Conservation (phyloP, 2,113 vertebrate species). For the Rhizomys pruinosus region DNA sequence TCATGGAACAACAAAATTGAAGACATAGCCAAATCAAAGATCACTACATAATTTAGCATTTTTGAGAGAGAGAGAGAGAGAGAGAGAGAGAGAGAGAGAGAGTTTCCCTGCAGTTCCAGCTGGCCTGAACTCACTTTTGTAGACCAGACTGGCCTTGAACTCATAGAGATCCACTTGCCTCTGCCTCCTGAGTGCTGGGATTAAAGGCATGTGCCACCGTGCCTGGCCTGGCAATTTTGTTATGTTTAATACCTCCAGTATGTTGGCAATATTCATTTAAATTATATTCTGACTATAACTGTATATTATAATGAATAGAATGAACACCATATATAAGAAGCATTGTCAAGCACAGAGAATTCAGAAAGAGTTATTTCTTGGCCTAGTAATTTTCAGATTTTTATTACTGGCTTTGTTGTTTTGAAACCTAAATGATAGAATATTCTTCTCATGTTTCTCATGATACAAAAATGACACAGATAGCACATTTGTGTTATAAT, state of each 20-base stretch:
- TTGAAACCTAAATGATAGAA: background rate
- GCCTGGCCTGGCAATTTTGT: background rate
- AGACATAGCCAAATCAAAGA: background rate
- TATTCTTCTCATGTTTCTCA: background rate
- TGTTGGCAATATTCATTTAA: background rate
- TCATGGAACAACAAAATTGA: background rate
- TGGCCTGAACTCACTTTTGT: no score
- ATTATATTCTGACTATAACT: background rate
- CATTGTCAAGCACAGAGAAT: background rate
- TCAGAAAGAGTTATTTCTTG: background rate
- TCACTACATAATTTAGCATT: background rate
- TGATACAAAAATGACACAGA: background rate
- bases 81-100: no score
- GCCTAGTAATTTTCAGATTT: background rate
- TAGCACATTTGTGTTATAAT: conserved; percentile 28
- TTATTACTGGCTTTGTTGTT: background rate
- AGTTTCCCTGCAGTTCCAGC: no score
- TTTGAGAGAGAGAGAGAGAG: no score
- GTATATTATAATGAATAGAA: background rate
- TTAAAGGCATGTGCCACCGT: no score
- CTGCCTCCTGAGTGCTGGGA: no score
- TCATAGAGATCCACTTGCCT: no score
- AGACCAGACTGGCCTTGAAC: no score
- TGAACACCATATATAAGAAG: background rate
- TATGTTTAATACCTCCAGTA: background rate